These are phyloP conservation scores for Polyploca ridens DNA, from an alignment of 2,888 invertebrate species.

Conservation along the genomic window DNA sequence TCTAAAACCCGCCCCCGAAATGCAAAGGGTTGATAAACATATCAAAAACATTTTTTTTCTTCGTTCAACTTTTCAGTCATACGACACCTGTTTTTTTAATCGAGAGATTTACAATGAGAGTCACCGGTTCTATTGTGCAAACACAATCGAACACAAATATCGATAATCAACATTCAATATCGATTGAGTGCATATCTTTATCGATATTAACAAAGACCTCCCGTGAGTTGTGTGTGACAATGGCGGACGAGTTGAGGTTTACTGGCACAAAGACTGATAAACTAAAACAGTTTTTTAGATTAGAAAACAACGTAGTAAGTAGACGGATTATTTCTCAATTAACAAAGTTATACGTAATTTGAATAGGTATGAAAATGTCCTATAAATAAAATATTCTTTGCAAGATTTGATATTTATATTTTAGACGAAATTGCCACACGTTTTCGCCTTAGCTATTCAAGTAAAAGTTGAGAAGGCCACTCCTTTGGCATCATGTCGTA, in stretches of 20 bases:
- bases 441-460: slow-evolving; percentile 26
- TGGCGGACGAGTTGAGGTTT: slow-evolving; percentile 22
- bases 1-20: slow-evolving; percentile 68
- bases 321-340: neutral
- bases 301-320: neutral
- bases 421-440: neutral
- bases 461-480: slow-evolving; percentile 24
- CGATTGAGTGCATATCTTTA: slow-evolving; percentile 59
- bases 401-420: slow-evolving; percentile 1
- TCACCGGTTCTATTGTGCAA: slow-evolving; percentile 65
- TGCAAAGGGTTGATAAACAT: slow-evolving; percentile 82
- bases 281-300: neutral
- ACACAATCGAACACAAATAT: slow-evolving; percentile 72
- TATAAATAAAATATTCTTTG: neutral
- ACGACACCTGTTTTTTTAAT: slow-evolving; percentile 76
- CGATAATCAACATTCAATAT: slow-evolving; percentile 74
- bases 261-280: neutral
- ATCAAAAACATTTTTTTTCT: slow-evolving; percentile 71
- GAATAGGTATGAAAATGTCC: slow-evolving; percentile 25
- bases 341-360: neutral
- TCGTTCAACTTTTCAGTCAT: slow-evolving; percentile 44
- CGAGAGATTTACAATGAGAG: slow-evolving; percentile 65
- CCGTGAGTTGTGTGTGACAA: slow-evolving; percentile 55
- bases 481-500: slow-evolving; percentile 35
- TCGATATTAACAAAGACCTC: slow-evolving; percentile 69